A percentile compares a stretch with the other conserved stretches of the same genome.
phyloP scores from a whole-genome alignment of 2,797 vertebrate species.

The Typhlichthys eigenmanni region DNA sequence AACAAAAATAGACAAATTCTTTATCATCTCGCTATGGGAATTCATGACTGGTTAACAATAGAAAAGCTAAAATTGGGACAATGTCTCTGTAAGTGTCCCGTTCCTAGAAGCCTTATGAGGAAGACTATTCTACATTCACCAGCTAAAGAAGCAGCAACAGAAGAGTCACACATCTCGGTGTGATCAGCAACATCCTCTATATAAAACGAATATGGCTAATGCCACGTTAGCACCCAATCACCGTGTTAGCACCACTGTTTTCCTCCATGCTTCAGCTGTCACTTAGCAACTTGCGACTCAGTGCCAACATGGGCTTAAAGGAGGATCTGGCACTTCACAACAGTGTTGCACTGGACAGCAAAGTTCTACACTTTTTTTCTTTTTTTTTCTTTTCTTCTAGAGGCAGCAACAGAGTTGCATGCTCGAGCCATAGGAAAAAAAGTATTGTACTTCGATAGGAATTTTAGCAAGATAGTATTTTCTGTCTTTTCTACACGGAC shows the following conservation, averaged over 20 bases:
- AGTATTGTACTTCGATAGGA: constrained; percentile 48
- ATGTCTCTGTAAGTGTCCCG: constrained; percentile 14
- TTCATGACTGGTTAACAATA: constrained; percentile 19
- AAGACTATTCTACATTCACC: constrained; percentile 82
- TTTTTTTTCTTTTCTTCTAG: constrained; percentile 32
- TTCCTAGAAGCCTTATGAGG: constrained; percentile 69
- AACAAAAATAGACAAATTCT: constrained; percentile 40
- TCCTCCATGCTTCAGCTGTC: constrained; percentile 66
- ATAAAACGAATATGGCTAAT: constrained; percentile 68
- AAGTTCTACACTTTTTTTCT: constrained; percentile 20
- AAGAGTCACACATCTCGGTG: constrained; percentile 68
- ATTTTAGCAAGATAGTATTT: constrained; percentile 26
- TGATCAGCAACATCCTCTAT: constrained; percentile 60
- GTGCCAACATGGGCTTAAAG: constrained; percentile 68
- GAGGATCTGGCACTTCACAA: constrained; percentile 77
- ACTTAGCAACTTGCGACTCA: constrained; percentile 58
- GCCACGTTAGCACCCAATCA: constrained; percentile 74
- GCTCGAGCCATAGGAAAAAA: constrained; percentile 48
- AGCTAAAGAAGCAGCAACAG: constrained; percentile 75
- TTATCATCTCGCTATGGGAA: constrained; percentile 39
- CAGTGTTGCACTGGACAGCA: constrained; percentile 65
- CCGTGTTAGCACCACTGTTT: constrained; percentile 72
- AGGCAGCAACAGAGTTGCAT: constrained; percentile 53
- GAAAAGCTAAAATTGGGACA: constrained; percentile 40
- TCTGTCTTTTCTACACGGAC: constrained; percentile 55